Evolutionary conservation across 2,113 vertebrate species (phyloP).

Genomic region (mouse (Mus musculus)): GRCm39 chr2:174067001-174067500

Average conservation of each 20-base stretch:
- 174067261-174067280: background rate
- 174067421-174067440: conserved; percentile 82
- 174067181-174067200: background rate
- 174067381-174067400: conserved; percentile 84
- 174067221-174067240: background rate
- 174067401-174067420: conserved; percentile 74
- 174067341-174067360: conserved; percentile 80
- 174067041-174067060: background rate
- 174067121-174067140: background rate
- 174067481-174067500: fast-evolving
- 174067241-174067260: background rate
- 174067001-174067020: too few species aligned
- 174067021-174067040: too few species aligned
- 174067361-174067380: conserved; percentile 73
- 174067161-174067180: background rate
- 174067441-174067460: background rate
- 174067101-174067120: background rate
- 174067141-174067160: background rate
- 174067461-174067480: fast-evolving
- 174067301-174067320: background rate
- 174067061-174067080: too few species aligned
- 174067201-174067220: too few species aligned
- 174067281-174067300: background rate
- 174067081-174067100: background rate
- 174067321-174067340: background rate